Base-by-base conservation (phyloP, 2,888 invertebrate species). In the Thelaira solivaga region DNA sequence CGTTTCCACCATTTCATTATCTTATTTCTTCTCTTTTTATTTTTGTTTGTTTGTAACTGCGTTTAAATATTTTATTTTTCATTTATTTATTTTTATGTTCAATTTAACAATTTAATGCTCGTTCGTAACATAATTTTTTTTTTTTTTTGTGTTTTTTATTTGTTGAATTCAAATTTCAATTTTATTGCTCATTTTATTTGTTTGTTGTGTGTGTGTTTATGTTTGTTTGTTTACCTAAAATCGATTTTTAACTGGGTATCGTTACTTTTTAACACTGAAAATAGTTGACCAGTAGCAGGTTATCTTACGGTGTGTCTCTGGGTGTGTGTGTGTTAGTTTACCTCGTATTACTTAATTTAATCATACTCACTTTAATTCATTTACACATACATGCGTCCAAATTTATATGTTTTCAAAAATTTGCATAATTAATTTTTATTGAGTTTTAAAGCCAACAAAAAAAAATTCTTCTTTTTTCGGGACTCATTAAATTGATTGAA, bases 341-440 rank as follows among this genome's bases (percentile, higher is more conserved):
- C n/a, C 47, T 61, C 62, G 18, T 34, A n/a, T n/a, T n/a, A n/a
- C n/a, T n/a, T n/a, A n/a, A n/a, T n/a, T n/a, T n/a, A n/a, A n/a
- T n/a, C n/a, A n/a, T n/a, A n/a, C n/a, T n/a, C n/a, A n/a, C n/a
- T n/a, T n/a, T n/a, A n/a, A n/a, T n/a, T n/a, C n/a, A 51, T 47
- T 29, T n/a, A 1, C 7, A 8, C 8, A 18, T 4, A 8, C 18
- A 18, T 26, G 36, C 8, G n/a, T n/a, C n/a, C n/a, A 5, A 34
- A 1, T 22, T 10, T 41, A 6, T 51, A 31, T 16, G 13, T 29
- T 36, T 2, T 10, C 45, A 2, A 36, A 57, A 74, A 87, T 85
- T 86, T 83, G 84, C 85, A 85, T 86, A 86, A 87, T 85, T 85
- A 83, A 82, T 59, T 84, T 85, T 85, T 85, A 85, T 85, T 85